phyloP scores from a whole-genome alignment of 2,888 invertebrate species.

The Ectemnius lituratus region DNA sequence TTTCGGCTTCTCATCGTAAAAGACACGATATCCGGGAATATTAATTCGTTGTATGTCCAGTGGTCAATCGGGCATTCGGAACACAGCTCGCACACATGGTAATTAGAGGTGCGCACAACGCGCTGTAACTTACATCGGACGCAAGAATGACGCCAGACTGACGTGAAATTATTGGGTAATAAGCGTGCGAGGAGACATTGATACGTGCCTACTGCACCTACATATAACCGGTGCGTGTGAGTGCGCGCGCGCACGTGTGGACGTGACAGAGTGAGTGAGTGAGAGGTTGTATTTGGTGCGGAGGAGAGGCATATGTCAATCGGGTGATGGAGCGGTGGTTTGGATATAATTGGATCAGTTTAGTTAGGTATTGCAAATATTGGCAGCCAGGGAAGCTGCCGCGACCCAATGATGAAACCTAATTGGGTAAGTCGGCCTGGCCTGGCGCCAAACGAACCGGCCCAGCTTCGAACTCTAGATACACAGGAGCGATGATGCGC shows the following conservation, averaged over 20 bases:
- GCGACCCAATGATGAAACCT: conserved; percentile 75
- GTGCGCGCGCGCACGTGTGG: neutral
- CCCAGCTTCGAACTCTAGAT: conserved; percentile 62
- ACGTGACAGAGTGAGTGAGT: conserved; percentile 14
- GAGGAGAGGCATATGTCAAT: conserved; percentile 59
- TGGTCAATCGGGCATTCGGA: too few relatives aligned
- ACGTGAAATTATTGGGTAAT: neutral
- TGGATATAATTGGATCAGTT: conserved; percentile 74
- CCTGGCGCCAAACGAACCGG: conserved; percentile 68
- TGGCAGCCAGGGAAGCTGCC: conserved; percentile 74
- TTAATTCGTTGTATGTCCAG: neutral
- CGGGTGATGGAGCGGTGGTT: conserved; percentile 64
- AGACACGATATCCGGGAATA: neutral
- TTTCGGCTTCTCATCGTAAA: neutral
- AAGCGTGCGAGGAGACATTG: too few relatives aligned
- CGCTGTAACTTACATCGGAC: too few relatives aligned
- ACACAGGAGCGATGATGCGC: conserved; percentile 31
- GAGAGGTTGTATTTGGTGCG: conserved; percentile 44
- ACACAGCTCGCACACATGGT: too few relatives aligned
- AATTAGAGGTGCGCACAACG: too few relatives aligned
- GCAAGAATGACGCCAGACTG: neutral
- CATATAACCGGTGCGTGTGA: neutral
- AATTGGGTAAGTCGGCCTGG: conserved; percentile 77
- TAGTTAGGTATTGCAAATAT: conserved; percentile 75
- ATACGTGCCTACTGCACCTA: neutral